phyloP scores from a whole-genome alignment of 2,888 invertebrate genomes.

The Pseudoips prasinana region DNA sequence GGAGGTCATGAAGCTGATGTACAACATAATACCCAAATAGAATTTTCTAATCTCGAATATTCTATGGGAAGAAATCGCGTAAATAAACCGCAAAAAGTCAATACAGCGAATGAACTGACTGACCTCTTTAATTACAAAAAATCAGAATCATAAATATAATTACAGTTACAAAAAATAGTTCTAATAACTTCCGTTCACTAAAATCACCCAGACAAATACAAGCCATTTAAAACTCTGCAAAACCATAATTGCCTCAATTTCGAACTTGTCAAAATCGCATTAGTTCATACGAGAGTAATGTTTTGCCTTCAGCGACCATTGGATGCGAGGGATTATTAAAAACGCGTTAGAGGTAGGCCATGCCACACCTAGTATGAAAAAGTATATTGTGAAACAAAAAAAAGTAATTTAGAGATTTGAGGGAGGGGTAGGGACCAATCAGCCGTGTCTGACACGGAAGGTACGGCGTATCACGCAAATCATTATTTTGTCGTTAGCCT shows the following conservation, averaged over 20 bases:
- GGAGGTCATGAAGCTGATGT: too few species aligned
- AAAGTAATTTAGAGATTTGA: slow-evolving; percentile 73
- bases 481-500: slow-evolving; percentile 79
- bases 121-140: too few species aligned
- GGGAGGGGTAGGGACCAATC: slow-evolving; percentile 63
- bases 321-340: slow-evolving; percentile 77
- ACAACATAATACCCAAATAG: too few species aligned
- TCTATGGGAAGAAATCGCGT: too few species aligned
- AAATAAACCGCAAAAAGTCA: too few species aligned
- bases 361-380: slow-evolving; percentile 70
- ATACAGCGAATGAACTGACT: too few species aligned
- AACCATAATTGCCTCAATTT: slow-evolving; percentile 77
- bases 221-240: slow-evolving; percentile 70
- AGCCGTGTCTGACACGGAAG: slow-evolving; percentile 77
- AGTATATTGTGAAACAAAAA: slow-evolving; percentile 66
- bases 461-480: slow-evolving; percentile 74
- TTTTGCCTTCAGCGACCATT: slow-evolving; percentile 70
- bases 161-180: slow-evolving; percentile 23
- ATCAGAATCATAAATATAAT: slow-evolving; percentile 2
- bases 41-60: too few species aligned
- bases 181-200: slow-evolving; percentile 52
- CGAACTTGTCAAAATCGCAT: slow-evolving; percentile 81
- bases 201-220: slow-evolving; percentile 59
- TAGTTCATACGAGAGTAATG: slow-evolving; percentile 66
- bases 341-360: slow-evolving; percentile 63